Percentiles rank a stretch among this genome's conserved stretches.
phyloP scores from a whole-genome alignment of 64 coral and sea anemone genomes.

The Dendronephthya gigantea region DNA sequence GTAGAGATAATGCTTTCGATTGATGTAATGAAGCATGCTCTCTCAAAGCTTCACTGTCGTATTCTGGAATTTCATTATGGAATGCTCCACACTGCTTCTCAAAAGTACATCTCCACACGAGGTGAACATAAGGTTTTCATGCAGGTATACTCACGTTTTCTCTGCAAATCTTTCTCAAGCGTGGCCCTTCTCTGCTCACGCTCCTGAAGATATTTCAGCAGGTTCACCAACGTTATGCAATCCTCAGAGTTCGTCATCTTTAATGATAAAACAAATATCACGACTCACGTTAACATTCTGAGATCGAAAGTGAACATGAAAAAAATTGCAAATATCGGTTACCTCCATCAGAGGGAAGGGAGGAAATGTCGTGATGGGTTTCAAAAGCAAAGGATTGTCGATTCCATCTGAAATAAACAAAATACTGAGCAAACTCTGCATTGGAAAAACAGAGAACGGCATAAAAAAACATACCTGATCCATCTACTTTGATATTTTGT shows the following conservation, averaged over 20 bases:
- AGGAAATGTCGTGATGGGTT: conserved; percentile 52
- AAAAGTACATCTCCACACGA: too few species aligned
- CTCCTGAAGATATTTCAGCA: conserved; percentile 77
- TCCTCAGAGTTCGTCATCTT: conserved; percentile 72
- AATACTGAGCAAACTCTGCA: background rate
- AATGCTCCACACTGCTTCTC: too few species aligned
- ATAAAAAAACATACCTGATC: conserved; percentile 14
- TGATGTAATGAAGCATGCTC: too few species aligned
- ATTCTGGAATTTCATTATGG: too few species aligned
- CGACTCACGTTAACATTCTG: background rate
- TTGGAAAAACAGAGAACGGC: background rate
- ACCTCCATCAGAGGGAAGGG: conserved; percentile 79
- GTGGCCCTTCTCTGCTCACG: conserved; percentile 61
- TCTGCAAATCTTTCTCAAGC: conserved; percentile 70
- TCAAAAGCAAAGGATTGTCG: conserved; percentile 50
- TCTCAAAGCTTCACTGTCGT: too few species aligned
- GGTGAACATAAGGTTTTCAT: too few species aligned
- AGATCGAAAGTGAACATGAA: too few species aligned
- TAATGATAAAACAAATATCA: background rate
- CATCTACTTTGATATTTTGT: conserved; percentile 41
- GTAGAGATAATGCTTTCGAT: too few species aligned
- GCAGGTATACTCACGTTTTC: conserved; percentile 63
- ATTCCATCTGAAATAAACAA: conserved; percentile 31
- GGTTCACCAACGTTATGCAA: conserved; percentile 44
- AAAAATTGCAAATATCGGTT: too few species aligned